A percentile compares a stretch with the other conserved stretches of the same genome.
phyloP scores from a whole-genome alignment of 2,888 invertebrate species.

The Dyspetes luteomarginatus region DNA sequence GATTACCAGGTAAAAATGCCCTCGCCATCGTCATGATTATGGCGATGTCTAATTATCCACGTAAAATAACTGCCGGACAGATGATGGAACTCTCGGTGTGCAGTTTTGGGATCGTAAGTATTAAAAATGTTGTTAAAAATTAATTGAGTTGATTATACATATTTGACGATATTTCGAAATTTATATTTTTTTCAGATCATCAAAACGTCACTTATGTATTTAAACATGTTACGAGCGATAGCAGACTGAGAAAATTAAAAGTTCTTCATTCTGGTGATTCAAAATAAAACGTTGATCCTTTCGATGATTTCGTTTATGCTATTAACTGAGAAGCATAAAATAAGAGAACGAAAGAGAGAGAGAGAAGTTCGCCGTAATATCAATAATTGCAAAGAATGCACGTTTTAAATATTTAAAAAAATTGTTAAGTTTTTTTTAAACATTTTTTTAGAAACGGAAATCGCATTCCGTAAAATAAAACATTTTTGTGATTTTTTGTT shows the following conservation, averaged over 20 bases:
- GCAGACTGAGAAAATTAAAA: conserved; percentile 6
- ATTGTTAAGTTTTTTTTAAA: not conserved
- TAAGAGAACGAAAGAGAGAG: no score
- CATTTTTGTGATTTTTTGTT: no score
- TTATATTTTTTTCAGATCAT: conserved; percentile 63
- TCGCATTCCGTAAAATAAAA: no score
- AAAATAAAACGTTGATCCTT: not conserved
- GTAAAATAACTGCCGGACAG: conserved; percentile 66
- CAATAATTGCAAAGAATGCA: not conserved
- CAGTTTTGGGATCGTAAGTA: conserved; percentile 62
- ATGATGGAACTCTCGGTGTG: conserved; percentile 65
- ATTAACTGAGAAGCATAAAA: no score
- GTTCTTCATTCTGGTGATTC: not conserved
- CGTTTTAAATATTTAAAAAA: no score
- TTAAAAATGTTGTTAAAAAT: not conserved
- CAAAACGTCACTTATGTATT: conserved; percentile 63
- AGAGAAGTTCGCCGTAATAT: no score
- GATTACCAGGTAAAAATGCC: conserved; percentile 55
- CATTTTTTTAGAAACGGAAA: not conserved
- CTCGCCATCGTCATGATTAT: conserved; percentile 60
- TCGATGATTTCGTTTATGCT: no score
- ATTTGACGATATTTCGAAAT: not conserved
- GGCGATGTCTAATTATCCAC: conserved; percentile 49
- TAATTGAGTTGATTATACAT: not conserved
- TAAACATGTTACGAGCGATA: conserved; percentile 60